Evolutionary conservation across 2,888 invertebrate genomes (phyloP).

Genomic region (Ophioninae sp.): DNA sequence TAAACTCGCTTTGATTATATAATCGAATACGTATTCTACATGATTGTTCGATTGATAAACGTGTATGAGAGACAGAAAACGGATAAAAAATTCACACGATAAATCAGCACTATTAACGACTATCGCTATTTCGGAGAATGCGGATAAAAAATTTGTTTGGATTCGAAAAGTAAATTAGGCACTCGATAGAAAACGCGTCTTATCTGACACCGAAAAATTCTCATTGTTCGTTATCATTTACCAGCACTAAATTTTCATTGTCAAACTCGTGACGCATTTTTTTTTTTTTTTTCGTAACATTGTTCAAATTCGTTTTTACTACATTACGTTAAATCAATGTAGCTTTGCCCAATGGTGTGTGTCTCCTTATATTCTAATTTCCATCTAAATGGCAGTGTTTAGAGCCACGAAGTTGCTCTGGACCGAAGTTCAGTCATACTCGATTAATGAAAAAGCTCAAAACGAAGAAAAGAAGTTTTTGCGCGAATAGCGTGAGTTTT

Average conservation of each 20-base stretch:
- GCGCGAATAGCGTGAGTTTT: background rate
- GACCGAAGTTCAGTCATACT: conserved; percentile 39
- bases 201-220: background rate
- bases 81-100: background rate
- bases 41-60: conserved; percentile 30
- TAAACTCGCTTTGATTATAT: conserved; percentile 15
- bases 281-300: background rate
- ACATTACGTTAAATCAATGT: background rate
- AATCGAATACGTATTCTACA: conserved; percentile 33
- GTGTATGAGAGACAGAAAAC: conserved; percentile 1
- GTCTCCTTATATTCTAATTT: conserved; percentile 25
- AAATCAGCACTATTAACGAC: conserved; percentile 18
- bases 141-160: background rate
- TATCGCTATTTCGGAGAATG: background rate
- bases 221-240: background rate
- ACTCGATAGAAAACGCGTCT: background rate
- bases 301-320: background rate
- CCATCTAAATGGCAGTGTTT: conserved; percentile 56
- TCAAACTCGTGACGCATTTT: background rate
- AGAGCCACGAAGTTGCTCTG: conserved; percentile 1
- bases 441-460: conserved; percentile 25
- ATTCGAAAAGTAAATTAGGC: too few relatives aligned
- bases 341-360: background rate
- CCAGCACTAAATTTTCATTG: background rate
- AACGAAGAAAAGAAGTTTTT: background rate